Base-by-base conservation (phyloP, 1,140 invertebrate genomes). In the Aculops lycopersici region DNA sequence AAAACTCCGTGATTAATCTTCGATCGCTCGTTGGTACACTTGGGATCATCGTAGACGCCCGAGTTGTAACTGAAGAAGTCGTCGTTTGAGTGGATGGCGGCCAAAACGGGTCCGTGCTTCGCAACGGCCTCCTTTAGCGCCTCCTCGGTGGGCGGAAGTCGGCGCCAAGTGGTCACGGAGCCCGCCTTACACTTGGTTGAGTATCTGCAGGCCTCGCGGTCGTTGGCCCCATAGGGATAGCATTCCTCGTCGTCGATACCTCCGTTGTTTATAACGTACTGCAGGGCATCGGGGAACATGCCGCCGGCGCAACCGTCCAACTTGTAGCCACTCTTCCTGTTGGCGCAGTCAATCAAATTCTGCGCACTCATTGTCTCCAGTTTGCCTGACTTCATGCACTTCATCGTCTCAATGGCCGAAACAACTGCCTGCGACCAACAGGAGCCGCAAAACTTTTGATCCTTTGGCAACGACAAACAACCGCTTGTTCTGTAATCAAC, bases 31-130 rank as follows among this genome's bases (percentile, higher is more conserved):
- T 14, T 17, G 35, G 40, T 43, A 35, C 43, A 45, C 18, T 15
- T 19, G 2, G 20, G 13, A 44, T 45, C 41, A 38, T 40, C 3
- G 17, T 88, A 88, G 4, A 88, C 76, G 48, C 78, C 74, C 59
- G 61, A 16, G 46, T 60, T 62, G 50, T 66, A 65, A 19, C 24
- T 55, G 19, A 55, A 47, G 50, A 65, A 66, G 47, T 46, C 37
- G 8, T 46, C 3, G 19, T 45, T 65, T 14, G 65, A 59, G 21
- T 56, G 55, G 46, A 66, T 65, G 20, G 58, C 60, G 17, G 55
- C 58, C 48, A 62, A 60, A 24, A 66, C 53, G 39, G 63, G 63
- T 35, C 64, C 64, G 42, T 65, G 55, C 2, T 49, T 56, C 13
- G 12, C 13, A 37, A 37, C 16, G 13, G 36, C 36, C 13, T 37